Conservation (phyloP, 2,797 vertebrate genomes). For the Caiman crocodilus region DNA sequence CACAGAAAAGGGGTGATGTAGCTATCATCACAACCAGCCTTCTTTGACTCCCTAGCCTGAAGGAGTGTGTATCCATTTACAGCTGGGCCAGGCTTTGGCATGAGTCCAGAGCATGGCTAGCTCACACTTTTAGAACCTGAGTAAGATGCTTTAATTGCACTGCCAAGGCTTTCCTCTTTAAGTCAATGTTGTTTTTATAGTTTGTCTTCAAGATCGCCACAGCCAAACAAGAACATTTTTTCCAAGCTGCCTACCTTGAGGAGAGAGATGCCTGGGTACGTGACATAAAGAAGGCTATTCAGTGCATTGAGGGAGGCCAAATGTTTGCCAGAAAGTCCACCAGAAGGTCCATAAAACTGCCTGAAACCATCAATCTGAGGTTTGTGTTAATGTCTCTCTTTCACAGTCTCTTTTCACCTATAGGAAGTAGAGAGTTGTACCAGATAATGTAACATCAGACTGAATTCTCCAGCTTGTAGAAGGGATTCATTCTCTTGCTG, state of each 20-base stretch:
- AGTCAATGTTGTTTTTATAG: constrained; percentile 76
- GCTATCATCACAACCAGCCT: too few species aligned
- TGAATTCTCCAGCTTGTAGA: not conserved
- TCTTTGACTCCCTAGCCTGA: too few species aligned
- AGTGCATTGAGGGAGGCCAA: constrained; percentile 88
- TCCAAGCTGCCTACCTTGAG: constrained; percentile 93
- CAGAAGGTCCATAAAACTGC: constrained; percentile 91
- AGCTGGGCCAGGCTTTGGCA: too few species aligned
- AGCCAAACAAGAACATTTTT: constrained; percentile 93
- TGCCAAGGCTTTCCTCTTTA: not conserved
- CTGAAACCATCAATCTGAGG: constrained; percentile 91
- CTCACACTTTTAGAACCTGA: too few species aligned
- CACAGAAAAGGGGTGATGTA: too few species aligned
- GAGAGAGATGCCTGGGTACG: constrained; percentile 94
- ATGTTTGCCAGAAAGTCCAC: constrained; percentile 95
- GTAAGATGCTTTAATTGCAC: too few species aligned
- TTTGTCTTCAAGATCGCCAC: constrained; percentile 93
- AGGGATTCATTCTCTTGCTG: not conserved
- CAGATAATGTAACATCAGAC: not conserved
- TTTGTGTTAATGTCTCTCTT: constrained; percentile 71
- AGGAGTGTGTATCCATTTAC: too few species aligned
- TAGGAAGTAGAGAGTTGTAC: not conserved
- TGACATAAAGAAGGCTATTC: constrained; percentile 90
- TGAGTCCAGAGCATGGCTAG: too few species aligned
- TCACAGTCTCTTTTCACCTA: accelerated